Evolutionary conservation across 2,797 vertebrate species (phyloP).

Genomic region (Borostomias antarcticus): DNA sequence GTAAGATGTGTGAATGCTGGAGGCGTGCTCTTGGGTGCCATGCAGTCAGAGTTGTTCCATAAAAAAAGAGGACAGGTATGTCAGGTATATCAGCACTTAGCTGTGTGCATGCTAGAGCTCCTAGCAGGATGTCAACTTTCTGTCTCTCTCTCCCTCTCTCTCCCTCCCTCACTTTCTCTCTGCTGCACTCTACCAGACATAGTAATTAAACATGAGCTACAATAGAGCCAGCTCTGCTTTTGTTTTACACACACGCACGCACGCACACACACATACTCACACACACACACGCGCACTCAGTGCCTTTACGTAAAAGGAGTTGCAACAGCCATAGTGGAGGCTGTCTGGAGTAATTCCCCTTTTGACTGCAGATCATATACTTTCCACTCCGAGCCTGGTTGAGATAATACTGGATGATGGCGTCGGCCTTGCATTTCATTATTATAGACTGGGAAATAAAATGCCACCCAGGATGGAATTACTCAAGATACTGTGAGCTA

Average conservation of each 20-base stretch:
- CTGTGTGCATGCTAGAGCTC: slow-evolving; percentile 15
- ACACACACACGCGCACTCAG: slow-evolving; percentile 5
- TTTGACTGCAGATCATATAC: not conserved
- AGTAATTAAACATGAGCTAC: slow-evolving; percentile 20
- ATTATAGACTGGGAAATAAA: not conserved
- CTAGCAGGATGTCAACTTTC: not conserved
- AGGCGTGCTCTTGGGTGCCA: not conserved
- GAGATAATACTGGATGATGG: not conserved
- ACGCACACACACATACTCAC: slow-evolving; percentile 19
- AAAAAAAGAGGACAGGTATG: not conserved
- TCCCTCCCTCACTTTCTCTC: too few species aligned
- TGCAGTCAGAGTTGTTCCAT: not conserved
- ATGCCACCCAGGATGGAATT: not conserved
- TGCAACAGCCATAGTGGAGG: slow-evolving; percentile 21
- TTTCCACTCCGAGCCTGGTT: not conserved
- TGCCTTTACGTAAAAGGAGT: not conserved
- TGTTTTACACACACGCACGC: slow-evolving; percentile 2
- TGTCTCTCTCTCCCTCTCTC: too few species aligned
- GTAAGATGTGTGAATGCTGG: not conserved
- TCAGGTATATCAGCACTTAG: not conserved
- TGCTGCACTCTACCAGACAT: slow-evolving; percentile 20
- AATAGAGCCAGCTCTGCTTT: not conserved
- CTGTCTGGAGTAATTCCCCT: not conserved
- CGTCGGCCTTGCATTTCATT: not conserved
- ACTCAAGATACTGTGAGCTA: too few species aligned